Evolutionary conservation across 2,888 invertebrate species (phyloP).

Genomic region (Drosophila nigritarsus): DNA sequence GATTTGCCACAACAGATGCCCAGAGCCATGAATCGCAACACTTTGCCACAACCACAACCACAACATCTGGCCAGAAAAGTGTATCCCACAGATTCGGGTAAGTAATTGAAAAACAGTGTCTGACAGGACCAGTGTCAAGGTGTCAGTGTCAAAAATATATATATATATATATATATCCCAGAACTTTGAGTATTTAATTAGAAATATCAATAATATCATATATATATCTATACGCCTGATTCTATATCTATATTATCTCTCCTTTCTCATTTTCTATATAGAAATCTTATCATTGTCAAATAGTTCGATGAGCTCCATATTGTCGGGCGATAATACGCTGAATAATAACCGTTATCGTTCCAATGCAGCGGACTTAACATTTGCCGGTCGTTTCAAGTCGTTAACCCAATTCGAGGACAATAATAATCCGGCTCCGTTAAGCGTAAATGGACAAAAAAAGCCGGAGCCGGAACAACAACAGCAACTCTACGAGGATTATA

Average conservation of each 20-base stretch:
- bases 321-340: slow-evolving; percentile 61
- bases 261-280: slow-evolving; percentile 18
- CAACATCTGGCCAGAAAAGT: background rate
- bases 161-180: too few species aligned
- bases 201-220: too few species aligned
- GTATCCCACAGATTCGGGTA: slow-evolving; percentile 61
- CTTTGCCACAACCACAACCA: slow-evolving; percentile 14
- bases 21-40: slow-evolving; percentile 24
- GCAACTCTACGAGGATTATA: slow-evolving; percentile 44
- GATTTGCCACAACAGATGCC: slow-evolving; percentile 22
- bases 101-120: background rate
- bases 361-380: slow-evolving; percentile 77
- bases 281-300: slow-evolving; percentile 77
- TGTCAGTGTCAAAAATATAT: too few species aligned
- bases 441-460: slow-evolving; percentile 28
- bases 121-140: too few species aligned
- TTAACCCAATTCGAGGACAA: slow-evolving; percentile 44
- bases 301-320: slow-evolving; percentile 82
- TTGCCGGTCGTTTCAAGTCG: slow-evolving; percentile 83
- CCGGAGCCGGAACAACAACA: slow-evolving; percentile 11
- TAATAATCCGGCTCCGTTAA: background rate
- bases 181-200: too few species aligned
- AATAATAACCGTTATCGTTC: slow-evolving; percentile 38
- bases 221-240: background rate
- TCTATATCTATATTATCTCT: background rate